Evolutionary conservation across 1,140 invertebrate genomes (phyloP).

Genomic region (Heliconius congener): DNA sequence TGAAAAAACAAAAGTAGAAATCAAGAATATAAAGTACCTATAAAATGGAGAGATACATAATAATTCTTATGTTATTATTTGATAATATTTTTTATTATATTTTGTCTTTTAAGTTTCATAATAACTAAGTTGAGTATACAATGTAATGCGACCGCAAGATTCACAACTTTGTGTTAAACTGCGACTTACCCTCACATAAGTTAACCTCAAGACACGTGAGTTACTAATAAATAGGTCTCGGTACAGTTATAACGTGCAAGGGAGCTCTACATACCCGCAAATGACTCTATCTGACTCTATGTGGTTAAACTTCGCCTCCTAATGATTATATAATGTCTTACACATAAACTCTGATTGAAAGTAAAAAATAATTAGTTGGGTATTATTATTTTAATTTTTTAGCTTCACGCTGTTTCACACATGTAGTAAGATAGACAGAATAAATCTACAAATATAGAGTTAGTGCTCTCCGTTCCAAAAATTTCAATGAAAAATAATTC

Average conservation of each 20-base stretch:
- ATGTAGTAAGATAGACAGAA: too few relatives aligned
- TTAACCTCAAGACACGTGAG: constrained; percentile 5
- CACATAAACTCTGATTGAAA: neutral
- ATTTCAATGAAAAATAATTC: too few relatives aligned
- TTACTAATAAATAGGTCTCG: neutral
- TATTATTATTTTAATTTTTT: too few relatives aligned
- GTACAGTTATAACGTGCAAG: neutral
- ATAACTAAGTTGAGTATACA: neutral
- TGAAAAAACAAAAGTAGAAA: neutral
- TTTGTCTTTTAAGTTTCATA: too few relatives aligned
- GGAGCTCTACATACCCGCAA: neutral
- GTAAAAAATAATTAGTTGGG: neutral
- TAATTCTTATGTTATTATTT: too few relatives aligned
- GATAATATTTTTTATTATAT: too few relatives aligned
- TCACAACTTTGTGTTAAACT: neutral
- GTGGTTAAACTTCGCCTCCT: neutral
- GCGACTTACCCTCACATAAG: neutral
- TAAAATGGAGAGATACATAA: too few relatives aligned
- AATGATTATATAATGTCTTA: neutral
- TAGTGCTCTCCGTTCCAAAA: too few relatives aligned
- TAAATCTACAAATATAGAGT: too few relatives aligned
- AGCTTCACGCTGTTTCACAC: too few relatives aligned
- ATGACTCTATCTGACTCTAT: neutral
- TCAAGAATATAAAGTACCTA: neutral
- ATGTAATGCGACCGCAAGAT: neutral